Evolutionary conservation across 1,140 invertebrate species (phyloP).

Genomic region (Coelopa frigida): DNA sequence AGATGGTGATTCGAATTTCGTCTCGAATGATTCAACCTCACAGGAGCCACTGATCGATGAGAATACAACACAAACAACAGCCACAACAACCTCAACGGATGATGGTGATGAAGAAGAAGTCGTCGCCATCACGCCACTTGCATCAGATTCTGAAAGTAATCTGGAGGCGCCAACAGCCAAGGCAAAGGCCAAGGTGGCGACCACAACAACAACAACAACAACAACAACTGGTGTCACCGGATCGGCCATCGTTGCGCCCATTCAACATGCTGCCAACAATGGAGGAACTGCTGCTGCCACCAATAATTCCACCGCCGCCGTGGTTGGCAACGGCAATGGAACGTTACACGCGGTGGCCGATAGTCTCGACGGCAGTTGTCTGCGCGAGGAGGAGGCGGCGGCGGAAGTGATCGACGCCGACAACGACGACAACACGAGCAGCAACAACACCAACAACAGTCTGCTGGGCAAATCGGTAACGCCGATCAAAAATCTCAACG

Average conservation of each 20-base stretch:
- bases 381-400: conserved; percentile 6
- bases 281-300: background rate
- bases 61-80: conserved; percentile 42
- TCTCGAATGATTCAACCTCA: conserved; percentile 41
- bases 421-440: conserved; percentile 8
- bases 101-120: conserved; percentile 28
- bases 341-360: conserved; percentile 5
- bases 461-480: conserved; percentile 10
- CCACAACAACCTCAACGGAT: conserved; percentile 34
- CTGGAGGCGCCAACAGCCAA: conserved; percentile 48
- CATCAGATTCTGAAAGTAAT: conserved; percentile 48
- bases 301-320: background rate
- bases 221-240: conserved; percentile 25
- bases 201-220: conserved; percentile 18
- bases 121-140: conserved; percentile 23
- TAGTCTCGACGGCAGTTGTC: conserved; percentile 12
- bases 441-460: conserved; percentile 9
- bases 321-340: conserved; percentile 12
- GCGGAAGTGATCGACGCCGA: conserved; percentile 5
- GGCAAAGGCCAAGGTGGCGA: conserved; percentile 15
- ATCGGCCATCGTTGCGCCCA: background rate
- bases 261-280: background rate
- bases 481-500: conserved; percentile 8
- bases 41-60: conserved; percentile 41
- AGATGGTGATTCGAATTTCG: conserved; percentile 39